Conservation (phyloP, 2,113 vertebrate species). For the Lasiurus cinereus region DNA sequence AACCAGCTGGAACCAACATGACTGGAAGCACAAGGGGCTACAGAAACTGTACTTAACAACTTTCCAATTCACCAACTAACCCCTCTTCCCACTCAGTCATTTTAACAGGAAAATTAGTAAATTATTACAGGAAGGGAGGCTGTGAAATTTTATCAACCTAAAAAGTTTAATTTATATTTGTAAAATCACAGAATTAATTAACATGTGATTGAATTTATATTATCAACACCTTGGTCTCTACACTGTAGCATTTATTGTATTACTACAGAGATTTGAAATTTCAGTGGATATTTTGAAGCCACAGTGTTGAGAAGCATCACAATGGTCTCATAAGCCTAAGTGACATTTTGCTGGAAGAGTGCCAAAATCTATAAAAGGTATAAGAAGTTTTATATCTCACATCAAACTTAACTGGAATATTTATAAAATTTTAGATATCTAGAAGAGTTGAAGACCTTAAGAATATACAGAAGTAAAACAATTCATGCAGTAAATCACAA, state of each 20-base stretch:
- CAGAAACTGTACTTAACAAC: background rate
- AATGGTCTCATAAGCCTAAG: background rate
- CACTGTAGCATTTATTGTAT: background rate
- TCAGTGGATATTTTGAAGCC: background rate
- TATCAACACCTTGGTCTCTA: background rate
- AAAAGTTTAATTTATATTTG: conserved; percentile 48
- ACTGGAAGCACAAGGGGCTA: background rate
- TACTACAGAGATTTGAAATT: background rate
- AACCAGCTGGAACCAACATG: background rate
- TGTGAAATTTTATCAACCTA: conserved; percentile 47
- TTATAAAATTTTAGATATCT: conserved; percentile 47
- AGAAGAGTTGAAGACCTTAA: background rate
- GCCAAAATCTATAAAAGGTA: background rate
- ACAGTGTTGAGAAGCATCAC: background rate
- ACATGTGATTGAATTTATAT: background rate
- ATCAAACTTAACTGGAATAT: conserved; percentile 11
- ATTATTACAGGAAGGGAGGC: background rate
- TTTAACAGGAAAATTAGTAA: conserved; percentile 49
- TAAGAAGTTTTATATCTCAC: conserved; percentile 6
- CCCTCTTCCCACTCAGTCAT: background rate
- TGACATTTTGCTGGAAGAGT: background rate
- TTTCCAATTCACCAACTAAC: background rate
- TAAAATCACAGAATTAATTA: conserved; percentile 35
- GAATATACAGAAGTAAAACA: background rate
- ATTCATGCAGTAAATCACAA: conserved; percentile 10